Evolutionary conservation across 2,113 vertebrate genomes (phyloP).

Genomic region (Pantherophis guttatus): DNA sequence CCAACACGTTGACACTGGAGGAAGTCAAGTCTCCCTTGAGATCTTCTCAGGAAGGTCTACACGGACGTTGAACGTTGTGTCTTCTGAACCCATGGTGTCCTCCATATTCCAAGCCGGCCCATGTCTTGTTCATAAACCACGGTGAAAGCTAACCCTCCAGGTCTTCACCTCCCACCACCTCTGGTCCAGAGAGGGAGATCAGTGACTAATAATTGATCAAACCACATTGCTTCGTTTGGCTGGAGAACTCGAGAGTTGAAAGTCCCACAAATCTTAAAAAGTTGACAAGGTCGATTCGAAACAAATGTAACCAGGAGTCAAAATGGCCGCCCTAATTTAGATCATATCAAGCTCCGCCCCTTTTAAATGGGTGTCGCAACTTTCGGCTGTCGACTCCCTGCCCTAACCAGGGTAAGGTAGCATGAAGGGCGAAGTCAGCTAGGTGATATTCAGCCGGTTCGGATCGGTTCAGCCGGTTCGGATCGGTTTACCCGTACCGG

Average conservation of each 20-base stretch:
- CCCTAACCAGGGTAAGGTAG: neutral
- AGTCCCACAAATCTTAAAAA: too few species aligned
- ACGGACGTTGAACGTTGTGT: neutral
- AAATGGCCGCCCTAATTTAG: neutral
- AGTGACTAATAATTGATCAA: neutral
- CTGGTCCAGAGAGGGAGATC: neutral
- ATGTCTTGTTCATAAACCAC: neutral
- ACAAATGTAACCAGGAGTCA: neutral
- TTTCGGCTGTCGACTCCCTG: neutral
- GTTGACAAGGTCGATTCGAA: too few species aligned
- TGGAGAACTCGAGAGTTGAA: too few species aligned
- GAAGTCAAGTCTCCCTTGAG: neutral
- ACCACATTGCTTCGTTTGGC: neutral
- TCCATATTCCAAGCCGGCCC: neutral
- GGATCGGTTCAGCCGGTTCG: too few species aligned
- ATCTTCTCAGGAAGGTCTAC: neutral
- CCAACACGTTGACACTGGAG: neutral
- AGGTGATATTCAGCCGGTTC: too few species aligned
- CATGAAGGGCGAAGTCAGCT: neutral
- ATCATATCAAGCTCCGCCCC: neutral
- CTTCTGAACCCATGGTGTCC: neutral
- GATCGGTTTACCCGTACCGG: too few species aligned
- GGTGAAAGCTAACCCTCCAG: neutral
- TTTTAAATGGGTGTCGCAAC: neutral
- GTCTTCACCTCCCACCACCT: neutral